Conservation (phyloP, 1,140 invertebrate genomes). For the Vanessa atalanta region DNA sequence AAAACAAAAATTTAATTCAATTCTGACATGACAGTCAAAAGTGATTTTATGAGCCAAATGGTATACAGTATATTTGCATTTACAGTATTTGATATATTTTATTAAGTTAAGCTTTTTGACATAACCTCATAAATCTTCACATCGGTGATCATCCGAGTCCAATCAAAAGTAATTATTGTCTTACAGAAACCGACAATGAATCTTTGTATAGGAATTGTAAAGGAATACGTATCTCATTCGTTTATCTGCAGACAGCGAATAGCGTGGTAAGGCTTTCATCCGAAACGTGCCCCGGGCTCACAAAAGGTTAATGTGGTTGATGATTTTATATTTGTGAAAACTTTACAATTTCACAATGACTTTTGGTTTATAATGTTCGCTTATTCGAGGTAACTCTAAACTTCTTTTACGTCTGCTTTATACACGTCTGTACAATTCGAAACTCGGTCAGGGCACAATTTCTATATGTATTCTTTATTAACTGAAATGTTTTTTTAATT, state of each 20-base stretch:
- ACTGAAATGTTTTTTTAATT: no score
- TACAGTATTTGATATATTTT: no score
- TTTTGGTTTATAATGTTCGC: slow-evolving; percentile 1
- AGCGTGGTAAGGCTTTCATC: slow-evolving; percentile 20
- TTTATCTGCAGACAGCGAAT: slow-evolving; percentile 32
- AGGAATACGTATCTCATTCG: slow-evolving; percentile 21
- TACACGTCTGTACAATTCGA: no score
- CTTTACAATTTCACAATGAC: background rate
- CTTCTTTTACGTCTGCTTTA: no score
- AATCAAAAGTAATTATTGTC: background rate
- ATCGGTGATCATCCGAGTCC: background rate
- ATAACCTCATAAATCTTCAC: background rate
- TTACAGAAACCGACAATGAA: slow-evolving; percentile 10
- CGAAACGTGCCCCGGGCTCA: slow-evolving; percentile 21
- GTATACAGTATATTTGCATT: no score
- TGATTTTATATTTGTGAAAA: slow-evolving; percentile 27
- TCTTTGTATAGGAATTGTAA: slow-evolving; percentile 10
- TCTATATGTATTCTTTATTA: no score
- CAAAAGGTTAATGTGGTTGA: slow-evolving; percentile 26
- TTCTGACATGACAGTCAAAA: no score
- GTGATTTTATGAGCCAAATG: no score
- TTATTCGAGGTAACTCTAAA: background rate
- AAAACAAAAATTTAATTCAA: no score
- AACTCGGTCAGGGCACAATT: no score
- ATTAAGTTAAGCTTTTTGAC: no score